Evolutionary conservation across 2,113 vertebrate genomes (phyloP).

Genomic region (Serranochromis macrocephalus): DNA sequence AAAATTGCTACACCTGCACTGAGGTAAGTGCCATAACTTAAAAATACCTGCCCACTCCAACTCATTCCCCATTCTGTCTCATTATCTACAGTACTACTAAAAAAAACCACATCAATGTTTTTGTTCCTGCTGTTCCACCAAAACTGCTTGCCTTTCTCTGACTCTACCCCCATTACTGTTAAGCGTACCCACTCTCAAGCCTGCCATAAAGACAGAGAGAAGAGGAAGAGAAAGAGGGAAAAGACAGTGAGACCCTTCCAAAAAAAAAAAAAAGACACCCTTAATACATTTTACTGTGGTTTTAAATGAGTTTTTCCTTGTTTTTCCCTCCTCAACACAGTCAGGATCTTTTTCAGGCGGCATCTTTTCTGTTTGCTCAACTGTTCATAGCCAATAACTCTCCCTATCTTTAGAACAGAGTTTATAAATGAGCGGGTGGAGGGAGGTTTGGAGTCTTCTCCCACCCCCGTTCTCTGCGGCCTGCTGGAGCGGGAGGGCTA

Average conservation of each 20-base stretch:
- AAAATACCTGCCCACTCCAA: background rate
- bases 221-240: background rate
- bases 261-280: too few species aligned
- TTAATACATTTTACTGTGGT: background rate
- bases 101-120: background rate
- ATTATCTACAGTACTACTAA: background rate
- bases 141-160: background rate
- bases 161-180: background rate
- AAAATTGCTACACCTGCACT: background rate
- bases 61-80: background rate
- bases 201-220: fast-evolving
- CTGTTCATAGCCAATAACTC: background rate
- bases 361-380: background rate
- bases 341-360: background rate
- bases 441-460: too few species aligned
- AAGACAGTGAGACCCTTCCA: background rate
- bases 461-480: too few species aligned
- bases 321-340: background rate
- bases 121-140: background rate
- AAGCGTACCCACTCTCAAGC: background rate
- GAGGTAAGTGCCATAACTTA: background rate
- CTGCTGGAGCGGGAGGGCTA: too few species aligned
- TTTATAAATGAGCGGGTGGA: background rate
- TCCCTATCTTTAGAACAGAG: background rate
- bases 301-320: background rate